A percentile compares a stretch with the other conserved stretches of the same genome.
Conservation (phyloP, 2,113 vertebrate species). For the Charadrius vociferus region DNA sequence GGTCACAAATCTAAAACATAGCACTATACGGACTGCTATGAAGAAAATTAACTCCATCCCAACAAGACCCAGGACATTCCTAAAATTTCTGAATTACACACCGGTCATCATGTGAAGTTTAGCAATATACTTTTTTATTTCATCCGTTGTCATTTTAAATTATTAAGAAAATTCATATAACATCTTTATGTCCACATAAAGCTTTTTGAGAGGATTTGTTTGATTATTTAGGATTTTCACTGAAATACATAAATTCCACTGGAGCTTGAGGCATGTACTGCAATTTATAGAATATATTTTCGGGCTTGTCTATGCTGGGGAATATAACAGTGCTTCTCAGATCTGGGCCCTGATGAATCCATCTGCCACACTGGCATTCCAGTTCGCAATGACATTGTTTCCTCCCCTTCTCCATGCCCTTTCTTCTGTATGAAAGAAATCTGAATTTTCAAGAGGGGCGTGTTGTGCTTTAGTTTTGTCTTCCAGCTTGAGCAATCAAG, state of each 20-base stretch:
- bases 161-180: neutral
- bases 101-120: neutral
- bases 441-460: neutral
- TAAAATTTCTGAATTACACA: neutral
- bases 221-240: neutral
- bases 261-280: neutral
- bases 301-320: accelerated
- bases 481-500: neutral
- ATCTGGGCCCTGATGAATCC: neutral
- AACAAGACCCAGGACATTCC: neutral
- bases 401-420: neutral
- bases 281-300: neutral
- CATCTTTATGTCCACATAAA: neutral
- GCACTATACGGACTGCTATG: neutral
- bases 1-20: neutral
- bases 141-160: neutral
- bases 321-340: neutral
- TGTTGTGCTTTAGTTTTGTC: neutral
- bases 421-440: neutral
- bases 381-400: neutral
- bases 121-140: neutral
- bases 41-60: neutral
- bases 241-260: neutral
- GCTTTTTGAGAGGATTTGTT: neutral
- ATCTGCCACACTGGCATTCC: neutral